Evolutionary conservation across 2,113 vertebrate species (phyloP), one percentile per base, ranked within the genome.

Genomic region (Percina caprodes): DNA sequence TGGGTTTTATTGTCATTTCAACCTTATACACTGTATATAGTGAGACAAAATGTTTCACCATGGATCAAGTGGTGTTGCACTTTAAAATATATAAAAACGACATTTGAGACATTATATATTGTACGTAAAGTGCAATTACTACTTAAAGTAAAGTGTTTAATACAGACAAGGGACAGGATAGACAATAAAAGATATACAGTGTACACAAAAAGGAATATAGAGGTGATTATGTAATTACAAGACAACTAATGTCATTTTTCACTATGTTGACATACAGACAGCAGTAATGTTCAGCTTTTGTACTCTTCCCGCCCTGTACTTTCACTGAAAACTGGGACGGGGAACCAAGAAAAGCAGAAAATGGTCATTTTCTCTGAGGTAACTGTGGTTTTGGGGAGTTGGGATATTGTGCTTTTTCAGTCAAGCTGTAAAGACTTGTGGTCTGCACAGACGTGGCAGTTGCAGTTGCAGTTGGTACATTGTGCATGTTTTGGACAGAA

Each of bases 371-470:
- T 77, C 83, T 61, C 76, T 55, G 71, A 60, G 85, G 70, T 54
- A 70, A 62, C 69, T 23, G 86, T 54, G 82, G 83, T 90, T 88
- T 85, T 24, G 75, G 45, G 5, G 58, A 24, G 69, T 79, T 76
- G 59, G 75, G 66, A 80, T 69, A 77, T 80, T 78, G 72, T 84
- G 83, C 80, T 82, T 54, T 42, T 63, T 86, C 60, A 82, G 85
- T 48, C 11, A 30, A 70, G 59, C 77, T 75, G 84, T 84, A 81
- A 86, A 86, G 88, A 49, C 88, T 55, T 86, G 86, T 77, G 85
- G 91, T 73, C 66, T 45, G 73, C 77, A 52, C 59, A 91, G 90
- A 91, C 67, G 58, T 87, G n/a, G n/a, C n/a, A n/a, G n/a, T n/a
- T 70, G 87, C 79, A 86, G 21, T 80, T 75, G 87, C 58, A 87